Evolutionary conservation across 2,797 vertebrate genomes (phyloP).

Genomic region (Mus caroli): DNA sequence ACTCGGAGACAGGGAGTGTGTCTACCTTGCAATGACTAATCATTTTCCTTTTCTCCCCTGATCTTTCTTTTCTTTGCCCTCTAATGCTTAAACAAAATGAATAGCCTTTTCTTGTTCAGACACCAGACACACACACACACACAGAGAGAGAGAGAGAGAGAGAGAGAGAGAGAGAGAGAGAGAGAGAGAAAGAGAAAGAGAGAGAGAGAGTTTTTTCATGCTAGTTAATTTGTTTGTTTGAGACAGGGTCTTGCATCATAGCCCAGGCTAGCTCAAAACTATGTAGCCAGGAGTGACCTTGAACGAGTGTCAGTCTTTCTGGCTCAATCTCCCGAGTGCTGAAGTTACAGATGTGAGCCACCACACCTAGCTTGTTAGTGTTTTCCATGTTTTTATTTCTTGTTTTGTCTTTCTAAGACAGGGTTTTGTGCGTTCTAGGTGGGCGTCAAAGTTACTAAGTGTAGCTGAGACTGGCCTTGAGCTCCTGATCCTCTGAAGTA

Average conservation of each 20-base stretch:
- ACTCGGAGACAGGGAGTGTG: background rate
- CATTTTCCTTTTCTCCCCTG: background rate
- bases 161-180: too few relatives aligned
- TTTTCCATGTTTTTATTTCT: background rate
- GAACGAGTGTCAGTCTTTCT: background rate
- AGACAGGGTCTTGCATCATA: background rate
- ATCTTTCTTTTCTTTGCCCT: background rate
- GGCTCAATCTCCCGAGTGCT: background rate
- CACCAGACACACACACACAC: background rate
- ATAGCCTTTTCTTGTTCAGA: background rate
- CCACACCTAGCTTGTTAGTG: background rate
- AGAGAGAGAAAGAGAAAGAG: too few relatives aligned
- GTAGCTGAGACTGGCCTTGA: background rate
- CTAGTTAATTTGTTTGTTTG: background rate
- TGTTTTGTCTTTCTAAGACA: background rate
- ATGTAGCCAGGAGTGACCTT: background rate
- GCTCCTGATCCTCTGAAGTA: background rate
- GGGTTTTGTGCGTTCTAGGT: background rate
- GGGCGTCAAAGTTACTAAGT: background rate
- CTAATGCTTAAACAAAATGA: background rate
- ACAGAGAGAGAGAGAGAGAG: background rate
- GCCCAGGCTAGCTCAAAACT: background rate
- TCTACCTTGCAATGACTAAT: background rate
- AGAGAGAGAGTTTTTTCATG: background rate
- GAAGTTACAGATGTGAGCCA: background rate